These are phyloP conservation scores for Spodoptera litura DNA, from an alignment of 1,140 invertebrate species.

Conservation along the genomic window DNA sequence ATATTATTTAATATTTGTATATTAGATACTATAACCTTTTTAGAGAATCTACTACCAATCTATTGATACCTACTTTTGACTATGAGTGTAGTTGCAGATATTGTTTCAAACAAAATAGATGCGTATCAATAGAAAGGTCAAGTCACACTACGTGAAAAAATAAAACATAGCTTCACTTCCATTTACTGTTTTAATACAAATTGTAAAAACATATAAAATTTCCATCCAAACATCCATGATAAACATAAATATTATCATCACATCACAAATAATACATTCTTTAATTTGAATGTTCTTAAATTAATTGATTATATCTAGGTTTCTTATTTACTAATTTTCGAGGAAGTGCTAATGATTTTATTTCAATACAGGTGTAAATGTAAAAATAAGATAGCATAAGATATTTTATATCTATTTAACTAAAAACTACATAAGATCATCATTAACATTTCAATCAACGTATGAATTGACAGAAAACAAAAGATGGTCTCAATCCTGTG, in stretches of 20 bases:
- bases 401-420: too few relatives aligned
- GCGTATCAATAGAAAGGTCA: too few relatives aligned
- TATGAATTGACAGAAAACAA: too few relatives aligned
- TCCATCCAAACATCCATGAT: constrained; percentile 44
- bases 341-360: constrained; percentile 71
- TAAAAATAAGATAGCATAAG: too few relatives aligned
- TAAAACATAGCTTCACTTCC: not conserved
- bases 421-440: too few relatives aligned
- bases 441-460: too few relatives aligned
- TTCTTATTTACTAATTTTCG: constrained; percentile 53
- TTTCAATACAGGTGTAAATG: not conserved
- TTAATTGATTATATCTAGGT: constrained; percentile 21
- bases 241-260: constrained; percentile 48
- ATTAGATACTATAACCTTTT: too few relatives aligned
- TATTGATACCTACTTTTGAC: too few relatives aligned
- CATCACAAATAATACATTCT: constrained; percentile 47
- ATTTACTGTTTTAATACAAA: constrained; percentile 52
- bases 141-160: not conserved
- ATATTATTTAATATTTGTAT: too few relatives aligned
- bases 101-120: too few relatives aligned
- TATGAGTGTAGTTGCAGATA: not conserved
- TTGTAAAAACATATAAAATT: constrained; percentile 57
- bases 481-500: too few relatives aligned
- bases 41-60: too few relatives aligned
- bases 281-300: constrained; percentile 34